Conservation (phyloP, 1,140 invertebrate genomes). For the Piezodorus guildinii region DNA sequence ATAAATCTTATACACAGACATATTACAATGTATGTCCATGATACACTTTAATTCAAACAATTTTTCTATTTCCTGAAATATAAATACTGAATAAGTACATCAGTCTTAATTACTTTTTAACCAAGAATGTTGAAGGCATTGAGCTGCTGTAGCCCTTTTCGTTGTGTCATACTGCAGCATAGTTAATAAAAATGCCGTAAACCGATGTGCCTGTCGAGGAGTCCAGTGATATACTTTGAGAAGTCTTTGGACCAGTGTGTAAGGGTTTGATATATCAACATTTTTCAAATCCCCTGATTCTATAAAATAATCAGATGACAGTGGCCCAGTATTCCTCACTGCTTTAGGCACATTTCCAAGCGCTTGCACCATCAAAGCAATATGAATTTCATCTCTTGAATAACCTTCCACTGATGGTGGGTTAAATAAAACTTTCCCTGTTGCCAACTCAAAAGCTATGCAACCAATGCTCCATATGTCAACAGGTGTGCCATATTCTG, state of each 20-base stretch:
- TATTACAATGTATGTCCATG: no score
- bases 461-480: slow-evolving; percentile 68
- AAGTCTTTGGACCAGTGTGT: slow-evolving; percentile 52
- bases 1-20: no score
- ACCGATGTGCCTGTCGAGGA: slow-evolving; percentile 43
- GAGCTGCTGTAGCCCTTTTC: slow-evolving; percentile 45
- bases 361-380: slow-evolving; percentile 61
- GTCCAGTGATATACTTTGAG: slow-evolving; percentile 58
- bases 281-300: slow-evolving; percentile 50
- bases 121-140: slow-evolving; percentile 52
- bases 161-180: slow-evolving; percentile 57
- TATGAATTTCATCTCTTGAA: slow-evolving; percentile 56
- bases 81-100: no score
- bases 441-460: slow-evolving; percentile 64
- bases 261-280: slow-evolving; percentile 55
- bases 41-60: no score
- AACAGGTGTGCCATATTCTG: slow-evolving; percentile 54
- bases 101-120: slow-evolving; percentile 28
- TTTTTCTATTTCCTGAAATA: no score
- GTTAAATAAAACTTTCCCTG: slow-evolving; percentile 65
- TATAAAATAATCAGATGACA: slow-evolving; percentile 56
- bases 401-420: slow-evolving; percentile 47
- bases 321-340: slow-evolving; percentile 49
- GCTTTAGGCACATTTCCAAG: slow-evolving; percentile 51
- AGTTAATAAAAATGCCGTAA: slow-evolving; percentile 53